These are phyloP conservation scores for Euplagia quadripunctaria DNA, from an alignment of 2,888 invertebrate genomes.

Conservation along the genomic window DNA sequence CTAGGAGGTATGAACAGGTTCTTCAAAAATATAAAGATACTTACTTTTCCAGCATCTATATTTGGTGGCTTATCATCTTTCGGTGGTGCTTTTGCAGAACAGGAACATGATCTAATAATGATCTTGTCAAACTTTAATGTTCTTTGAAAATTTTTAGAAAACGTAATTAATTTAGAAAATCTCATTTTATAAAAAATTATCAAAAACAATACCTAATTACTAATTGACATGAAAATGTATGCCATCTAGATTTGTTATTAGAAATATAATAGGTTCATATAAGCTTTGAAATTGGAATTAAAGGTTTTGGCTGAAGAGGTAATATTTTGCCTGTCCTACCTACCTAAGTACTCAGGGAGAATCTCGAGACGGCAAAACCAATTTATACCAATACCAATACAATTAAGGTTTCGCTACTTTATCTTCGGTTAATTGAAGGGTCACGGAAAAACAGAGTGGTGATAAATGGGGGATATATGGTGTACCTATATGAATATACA, in stretches of 20 bases:
- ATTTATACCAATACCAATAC: too few species aligned
- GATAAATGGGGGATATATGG: too few species aligned
- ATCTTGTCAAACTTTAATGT: slow-evolving; percentile 36
- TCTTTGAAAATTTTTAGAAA: slow-evolving; percentile 53
- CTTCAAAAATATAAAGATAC: not conserved
- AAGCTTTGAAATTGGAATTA: slow-evolving; percentile 88
- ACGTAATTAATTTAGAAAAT: slow-evolving; percentile 71
- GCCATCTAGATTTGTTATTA: slow-evolving; percentile 67
- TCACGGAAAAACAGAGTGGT: too few species aligned
- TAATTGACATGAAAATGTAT: slow-evolving; percentile 47
- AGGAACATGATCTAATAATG: slow-evolving; percentile 35
- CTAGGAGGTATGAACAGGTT: not conserved
- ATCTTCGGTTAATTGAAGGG: too few species aligned
- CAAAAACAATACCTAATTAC: slow-evolving; percentile 33
- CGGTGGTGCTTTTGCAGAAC: not conserved
- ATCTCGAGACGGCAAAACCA: too few species aligned
- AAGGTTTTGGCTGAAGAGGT: not conserved
- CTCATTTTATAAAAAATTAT: slow-evolving; percentile 68
- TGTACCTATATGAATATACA: too few species aligned
- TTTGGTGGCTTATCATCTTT: slow-evolving; percentile 8
- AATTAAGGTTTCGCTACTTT: too few species aligned
- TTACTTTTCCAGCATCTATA: slow-evolving; percentile 51
- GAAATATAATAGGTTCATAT: not conserved
- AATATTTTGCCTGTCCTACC: not conserved
- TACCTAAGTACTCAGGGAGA: too few species aligned